Evolutionary conservation across 2,797 vertebrate genomes (phyloP).

Genomic region (Cyprinella venusta): DNA sequence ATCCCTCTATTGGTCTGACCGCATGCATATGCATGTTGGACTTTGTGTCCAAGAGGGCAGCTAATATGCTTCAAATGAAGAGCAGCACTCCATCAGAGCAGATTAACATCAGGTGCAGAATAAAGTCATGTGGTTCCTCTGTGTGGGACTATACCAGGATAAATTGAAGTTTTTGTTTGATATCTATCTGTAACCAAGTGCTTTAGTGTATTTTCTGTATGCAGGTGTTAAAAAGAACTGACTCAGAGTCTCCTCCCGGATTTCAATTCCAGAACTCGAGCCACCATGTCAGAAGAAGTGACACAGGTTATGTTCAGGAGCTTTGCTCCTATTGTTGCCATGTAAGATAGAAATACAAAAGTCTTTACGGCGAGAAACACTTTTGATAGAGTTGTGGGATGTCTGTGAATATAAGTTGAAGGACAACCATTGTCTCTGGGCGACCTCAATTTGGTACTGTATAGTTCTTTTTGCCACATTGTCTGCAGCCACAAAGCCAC

Average conservation of each 20-base stretch:
- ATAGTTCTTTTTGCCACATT: conserved; percentile 94
- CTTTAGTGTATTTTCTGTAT: background rate
- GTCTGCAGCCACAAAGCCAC: conserved; percentile 94
- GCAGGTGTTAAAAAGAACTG: conserved; percentile 8
- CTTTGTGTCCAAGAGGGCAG: conserved; percentile 44
- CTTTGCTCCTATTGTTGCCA: conserved; percentile 59
- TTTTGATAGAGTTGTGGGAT: conserved; percentile 94
- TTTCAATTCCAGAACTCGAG: conserved; percentile 35
- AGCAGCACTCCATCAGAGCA: conserved; percentile 62
- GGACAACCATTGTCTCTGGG: conserved; percentile 93
- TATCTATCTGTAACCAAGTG: background rate
- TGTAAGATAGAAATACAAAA: conserved; percentile 90
- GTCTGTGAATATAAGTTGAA: conserved; percentile 94
- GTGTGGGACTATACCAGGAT: conserved; percentile 7
- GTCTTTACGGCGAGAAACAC: conserved; percentile 74
- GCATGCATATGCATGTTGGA: conserved; percentile 59
- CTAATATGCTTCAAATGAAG: conserved; percentile 61
- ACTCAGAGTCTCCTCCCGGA: background rate
- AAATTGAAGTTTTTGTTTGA: conserved; percentile 21
- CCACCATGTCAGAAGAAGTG: conserved; percentile 53
- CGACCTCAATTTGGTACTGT: conserved; percentile 99
- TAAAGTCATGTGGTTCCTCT: conserved; percentile 25
- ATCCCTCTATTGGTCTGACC: conserved; percentile 49
- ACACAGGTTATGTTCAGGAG: conserved; percentile 62
- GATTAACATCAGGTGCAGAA: conserved; percentile 50